A percentile compares a stretch with the other conserved stretches of the same genome.
Conservation (phyloP, 2,113 vertebrate species). For the Campylomormyrus tamandua region DNA sequence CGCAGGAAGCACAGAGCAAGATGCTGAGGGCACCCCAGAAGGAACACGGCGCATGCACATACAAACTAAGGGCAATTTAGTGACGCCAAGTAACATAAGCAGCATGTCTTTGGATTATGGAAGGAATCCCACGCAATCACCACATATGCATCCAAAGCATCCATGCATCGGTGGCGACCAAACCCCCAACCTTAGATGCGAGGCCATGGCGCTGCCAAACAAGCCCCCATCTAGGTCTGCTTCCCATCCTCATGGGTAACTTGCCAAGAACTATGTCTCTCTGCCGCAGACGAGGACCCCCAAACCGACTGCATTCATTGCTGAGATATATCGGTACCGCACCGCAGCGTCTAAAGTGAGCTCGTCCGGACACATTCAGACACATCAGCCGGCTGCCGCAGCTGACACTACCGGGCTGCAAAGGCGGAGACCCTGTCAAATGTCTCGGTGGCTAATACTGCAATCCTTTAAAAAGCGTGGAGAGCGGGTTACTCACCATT, state of each 20-base stretch:
- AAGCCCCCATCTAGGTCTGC: not conserved
- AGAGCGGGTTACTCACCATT: not conserved
- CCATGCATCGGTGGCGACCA: not conserved
- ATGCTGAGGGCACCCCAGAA: not conserved
- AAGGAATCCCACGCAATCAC: not conserved
- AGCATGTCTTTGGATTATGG: not conserved
- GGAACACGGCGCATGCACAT: not conserved
- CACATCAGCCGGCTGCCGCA: not conserved
- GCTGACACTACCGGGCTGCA: not conserved
- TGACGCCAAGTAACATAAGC: not conserved
- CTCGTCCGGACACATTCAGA: not conserved
- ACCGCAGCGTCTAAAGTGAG: not conserved
- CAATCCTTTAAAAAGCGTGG: not conserved
- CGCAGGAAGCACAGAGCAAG: not conserved
- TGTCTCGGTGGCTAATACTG: not conserved
- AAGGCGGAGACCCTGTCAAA: not conserved
- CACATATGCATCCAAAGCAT: not conserved
- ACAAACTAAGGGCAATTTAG: not conserved
- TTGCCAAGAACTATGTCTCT: too few species aligned
- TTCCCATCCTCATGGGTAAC: not conserved
- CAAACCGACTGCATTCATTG: too few species aligned
- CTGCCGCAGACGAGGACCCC: too few species aligned
- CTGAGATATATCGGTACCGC: too few species aligned
- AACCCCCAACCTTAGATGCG: not conserved
- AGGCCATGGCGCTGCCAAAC: not conserved